Conservation (phyloP, 2,113 vertebrate genomes). For the Spermophilus dauricus region DNA sequence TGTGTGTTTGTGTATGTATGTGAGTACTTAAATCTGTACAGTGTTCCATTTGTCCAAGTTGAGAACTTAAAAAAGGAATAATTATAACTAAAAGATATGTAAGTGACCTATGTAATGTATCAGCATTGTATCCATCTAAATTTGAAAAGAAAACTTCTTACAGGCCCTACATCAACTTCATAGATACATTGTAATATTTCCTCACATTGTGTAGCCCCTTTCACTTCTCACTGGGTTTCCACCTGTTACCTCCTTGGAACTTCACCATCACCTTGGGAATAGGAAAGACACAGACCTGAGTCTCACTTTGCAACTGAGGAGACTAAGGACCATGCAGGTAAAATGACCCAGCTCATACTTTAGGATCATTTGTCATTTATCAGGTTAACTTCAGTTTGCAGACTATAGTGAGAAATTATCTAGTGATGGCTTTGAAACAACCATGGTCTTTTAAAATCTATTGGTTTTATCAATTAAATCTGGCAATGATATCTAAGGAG, state of each 20-base stretch:
- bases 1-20: no score
- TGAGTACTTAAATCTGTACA: background rate
- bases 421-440: background rate
- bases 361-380: constrained; percentile 32
- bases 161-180: background rate
- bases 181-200: background rate
- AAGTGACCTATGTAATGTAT: background rate
- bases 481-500: background rate
- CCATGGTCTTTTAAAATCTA: background rate
- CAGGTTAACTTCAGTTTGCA: background rate
- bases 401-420: background rate
- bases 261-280: background rate
- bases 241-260: background rate
- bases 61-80: constrained; percentile 17
- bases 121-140: background rate
- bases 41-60: background rate
- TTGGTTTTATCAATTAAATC: constrained; percentile 21
- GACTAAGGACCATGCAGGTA: background rate
- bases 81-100: background rate
- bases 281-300: background rate
- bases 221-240: background rate
- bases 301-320: background rate
- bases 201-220: background rate
- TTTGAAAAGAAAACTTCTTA: background rate
- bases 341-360: background rate